Evolutionary conservation across 2,888 invertebrate species (phyloP), one percentile per base, ranked within the genome.

Genomic region (Troides aeacus): DNA sequence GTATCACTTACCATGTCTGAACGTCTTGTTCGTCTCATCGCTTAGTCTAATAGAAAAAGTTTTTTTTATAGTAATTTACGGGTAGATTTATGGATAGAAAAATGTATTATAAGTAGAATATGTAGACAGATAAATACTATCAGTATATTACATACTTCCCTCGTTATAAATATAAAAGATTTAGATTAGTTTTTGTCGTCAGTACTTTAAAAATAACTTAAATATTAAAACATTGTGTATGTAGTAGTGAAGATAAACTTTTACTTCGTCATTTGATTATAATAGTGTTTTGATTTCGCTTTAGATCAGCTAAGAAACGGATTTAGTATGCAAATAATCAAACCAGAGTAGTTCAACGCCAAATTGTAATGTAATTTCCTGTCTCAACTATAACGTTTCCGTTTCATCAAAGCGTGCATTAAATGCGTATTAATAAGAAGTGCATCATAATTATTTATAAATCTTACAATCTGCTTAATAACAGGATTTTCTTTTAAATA

Each of bases 311-410:
- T 6, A n/a, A 15, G 5, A 21, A 58, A 58, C 57, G 23, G 23
- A 58, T 23, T 46, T 7, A 15, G 50, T 23, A 62, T 42, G 57
- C n/a, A 46, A 57, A 50, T 46, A 46, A 62, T 62, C 46, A 36
- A 62, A 24, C 24, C 7, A 8, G 24, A 68, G 60, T 64, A 57
- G 57, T 42, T 57, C 30, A 53, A 39, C 53, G 23, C 23, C 58
- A 42, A 69, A 69, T 64, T 42, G 30, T 64, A 64, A 69, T 60
- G 7, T 60, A 36, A 64, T 69, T 69, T 69, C 64, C 68, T 64
- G 64, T 68, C 64, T 60, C 53, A 15, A 4, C 46, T 21, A 50
- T 21, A 58, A 21, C 58, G 56, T 60, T 46, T 60, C 64, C 60
- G 61, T 56, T 64, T 60, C 64, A 69, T 67, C 61, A 69, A 60